Evolutionary conservation across 2,113 vertebrate genomes (phyloP).

Genomic region (Grus americana): DNA sequence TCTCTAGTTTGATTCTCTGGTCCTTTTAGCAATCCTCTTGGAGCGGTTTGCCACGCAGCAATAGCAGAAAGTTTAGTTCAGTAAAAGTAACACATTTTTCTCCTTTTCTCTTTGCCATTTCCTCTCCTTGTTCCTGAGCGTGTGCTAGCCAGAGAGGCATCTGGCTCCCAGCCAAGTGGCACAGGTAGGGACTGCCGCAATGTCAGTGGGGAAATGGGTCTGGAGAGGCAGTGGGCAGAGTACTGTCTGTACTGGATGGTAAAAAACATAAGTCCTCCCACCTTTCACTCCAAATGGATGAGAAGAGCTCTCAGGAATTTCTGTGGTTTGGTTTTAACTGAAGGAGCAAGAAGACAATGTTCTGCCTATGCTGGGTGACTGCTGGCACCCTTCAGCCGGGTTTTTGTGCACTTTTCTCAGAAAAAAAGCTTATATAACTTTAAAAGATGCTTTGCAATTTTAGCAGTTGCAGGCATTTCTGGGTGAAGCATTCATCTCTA

Average conservation of each 20-base stretch:
- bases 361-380: not conserved
- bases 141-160: not conserved
- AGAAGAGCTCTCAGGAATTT: not conserved
- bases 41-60: not conserved
- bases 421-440: not conserved
- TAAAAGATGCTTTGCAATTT: not conserved
- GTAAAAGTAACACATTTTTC: not conserved
- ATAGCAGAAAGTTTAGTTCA: not conserved
- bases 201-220: not conserved
- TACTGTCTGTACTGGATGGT: not conserved
- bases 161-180: not conserved
- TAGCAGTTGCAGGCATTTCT: not conserved
- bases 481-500: not conserved
- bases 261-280: not conserved
- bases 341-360: not conserved
- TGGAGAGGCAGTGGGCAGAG: not conserved
- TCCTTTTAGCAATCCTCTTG: not conserved
- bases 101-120: not conserved
- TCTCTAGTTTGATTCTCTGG: not conserved
- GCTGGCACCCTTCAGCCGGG: not conserved
- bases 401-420: not conserved
- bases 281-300: not conserved
- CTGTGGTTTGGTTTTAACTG: not conserved
- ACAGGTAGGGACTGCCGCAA: fast-evolving
- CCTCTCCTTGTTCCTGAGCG: not conserved